Evolutionary conservation across 2,113 vertebrate species (phyloP).

Genomic region (Ptilonorhynchus violaceus): DNA sequence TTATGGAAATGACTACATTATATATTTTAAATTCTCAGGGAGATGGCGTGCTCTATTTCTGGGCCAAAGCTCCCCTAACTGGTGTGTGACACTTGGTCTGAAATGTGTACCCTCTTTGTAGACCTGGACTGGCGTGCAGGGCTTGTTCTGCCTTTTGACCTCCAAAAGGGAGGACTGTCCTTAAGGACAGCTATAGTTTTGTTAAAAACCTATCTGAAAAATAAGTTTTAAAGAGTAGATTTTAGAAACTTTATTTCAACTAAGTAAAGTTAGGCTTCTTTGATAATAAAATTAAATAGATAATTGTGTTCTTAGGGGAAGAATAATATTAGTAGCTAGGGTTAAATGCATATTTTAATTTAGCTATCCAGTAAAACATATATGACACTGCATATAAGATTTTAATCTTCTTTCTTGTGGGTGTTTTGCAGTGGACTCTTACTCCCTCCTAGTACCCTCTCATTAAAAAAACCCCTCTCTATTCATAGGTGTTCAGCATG

Average conservation of each 20-base stretch:
- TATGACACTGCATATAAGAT: not conserved
- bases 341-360: not conserved
- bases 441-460: not conserved
- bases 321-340: not conserved
- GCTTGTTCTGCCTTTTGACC: not conserved
- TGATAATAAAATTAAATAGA: not conserved
- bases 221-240: not conserved
- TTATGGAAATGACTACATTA: not conserved
- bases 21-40: not conserved
- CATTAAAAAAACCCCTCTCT: not conserved
- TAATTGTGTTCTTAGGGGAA: not conserved
- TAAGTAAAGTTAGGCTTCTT: not conserved
- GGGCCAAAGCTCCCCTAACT: not conserved
- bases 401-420: not conserved
- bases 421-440: not conserved
- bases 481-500: not conserved
- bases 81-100: not conserved
- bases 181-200: not conserved
- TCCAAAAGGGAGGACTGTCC: not conserved
- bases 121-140: not conserved
- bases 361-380: not conserved
- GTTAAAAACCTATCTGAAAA: not conserved
- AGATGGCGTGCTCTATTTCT: not conserved
- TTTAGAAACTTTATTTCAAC: not conserved
- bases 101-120: not conserved